Percentiles rank a stretch among this genome's conserved stretches.
Conservation (phyloP, 2,113 vertebrate genomes). For the Sinocyclocheilus rhinocerous region DNA sequence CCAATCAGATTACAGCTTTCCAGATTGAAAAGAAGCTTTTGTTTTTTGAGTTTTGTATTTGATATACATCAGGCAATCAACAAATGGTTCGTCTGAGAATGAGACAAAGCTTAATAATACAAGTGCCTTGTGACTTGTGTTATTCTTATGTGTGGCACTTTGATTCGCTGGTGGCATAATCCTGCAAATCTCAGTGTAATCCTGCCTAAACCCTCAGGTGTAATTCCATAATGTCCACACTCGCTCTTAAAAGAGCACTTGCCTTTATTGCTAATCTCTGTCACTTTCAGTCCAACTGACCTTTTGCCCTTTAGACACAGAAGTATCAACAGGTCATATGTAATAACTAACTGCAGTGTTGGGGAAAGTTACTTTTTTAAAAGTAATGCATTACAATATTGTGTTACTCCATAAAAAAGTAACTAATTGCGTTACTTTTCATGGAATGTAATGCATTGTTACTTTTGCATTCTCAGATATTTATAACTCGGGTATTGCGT, state of each 20-base stretch:
- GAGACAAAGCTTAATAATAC: not conserved
- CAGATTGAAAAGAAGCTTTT: not conserved
- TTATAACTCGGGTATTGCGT: too few relatives aligned
- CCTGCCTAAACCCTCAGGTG: slow-evolving; percentile 43
- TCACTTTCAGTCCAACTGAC: not conserved
- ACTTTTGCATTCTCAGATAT: too few relatives aligned
- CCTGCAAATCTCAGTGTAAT: slow-evolving; percentile 55
- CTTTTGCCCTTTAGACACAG: not conserved
- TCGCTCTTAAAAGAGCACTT: slow-evolving; percentile 26
- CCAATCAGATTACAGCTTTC: not conserved
- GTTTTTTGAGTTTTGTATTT: not conserved
- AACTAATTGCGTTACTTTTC: too few relatives aligned
- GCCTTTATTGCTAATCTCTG: slow-evolving; percentile 25
- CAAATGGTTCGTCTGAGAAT: not conserved
- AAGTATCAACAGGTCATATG: not conserved
- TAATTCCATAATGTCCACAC: slow-evolving; percentile 43
- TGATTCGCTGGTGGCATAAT: slow-evolving; percentile 48
- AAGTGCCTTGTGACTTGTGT: not conserved
- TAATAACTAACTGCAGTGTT: too few relatives aligned
- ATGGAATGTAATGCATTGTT: too few relatives aligned
- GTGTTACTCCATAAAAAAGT: too few relatives aligned
- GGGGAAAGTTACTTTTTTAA: too few relatives aligned
- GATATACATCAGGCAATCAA: not conserved
- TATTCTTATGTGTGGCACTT: slow-evolving; percentile 29
- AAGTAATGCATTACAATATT: too few relatives aligned